A percentile compares a stretch with the other conserved stretches of the same genome.
Evolutionary conservation across 1,140 invertebrate species (phyloP).

Genomic region (Achroia grisella): DNA sequence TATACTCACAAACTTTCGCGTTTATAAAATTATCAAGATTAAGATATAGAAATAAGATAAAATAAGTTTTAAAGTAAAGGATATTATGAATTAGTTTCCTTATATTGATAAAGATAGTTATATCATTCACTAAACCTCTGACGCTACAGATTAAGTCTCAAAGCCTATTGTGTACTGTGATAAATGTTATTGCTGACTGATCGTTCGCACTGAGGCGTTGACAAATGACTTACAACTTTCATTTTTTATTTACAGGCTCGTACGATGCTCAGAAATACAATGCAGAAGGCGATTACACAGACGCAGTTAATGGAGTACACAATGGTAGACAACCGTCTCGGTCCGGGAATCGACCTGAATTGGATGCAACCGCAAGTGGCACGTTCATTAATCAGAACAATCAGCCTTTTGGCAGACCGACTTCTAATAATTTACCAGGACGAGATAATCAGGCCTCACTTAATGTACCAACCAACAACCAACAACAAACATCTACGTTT

Average conservation of each 20-base stretch:
- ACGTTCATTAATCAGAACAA: constrained; percentile 41
- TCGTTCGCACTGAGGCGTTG: constrained; percentile 35
- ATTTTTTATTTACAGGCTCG: constrained; percentile 67
- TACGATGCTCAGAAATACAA: constrained; percentile 63
- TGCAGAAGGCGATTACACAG: constrained; percentile 45
- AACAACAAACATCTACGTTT: neutral
- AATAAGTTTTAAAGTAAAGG: too few relatives aligned
- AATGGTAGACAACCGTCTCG: constrained; percentile 26
- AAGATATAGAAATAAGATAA: too few relatives aligned
- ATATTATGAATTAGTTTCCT: constrained; percentile 2
- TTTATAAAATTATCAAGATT: too few relatives aligned
- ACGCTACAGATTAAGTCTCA: constrained; percentile 22
- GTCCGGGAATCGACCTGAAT: constrained; percentile 32
- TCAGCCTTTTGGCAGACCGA: constrained; percentile 21
- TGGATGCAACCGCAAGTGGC: constrained; percentile 21
- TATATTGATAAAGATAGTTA: constrained; percentile 4
- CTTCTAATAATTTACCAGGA: constrained; percentile 9
- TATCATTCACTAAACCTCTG: constrained; percentile 26
- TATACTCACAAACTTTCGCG: too few relatives aligned
- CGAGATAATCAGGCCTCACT: neutral
- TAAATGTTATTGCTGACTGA: constrained; percentile 37
- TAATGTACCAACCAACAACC: neutral
- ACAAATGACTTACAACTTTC: constrained; percentile 62
- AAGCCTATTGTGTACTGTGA: constrained; percentile 44
- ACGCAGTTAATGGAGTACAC: constrained; percentile 28